Conservation (phyloP, 2,113 vertebrate species). For the Leiothrix lutea region DNA sequence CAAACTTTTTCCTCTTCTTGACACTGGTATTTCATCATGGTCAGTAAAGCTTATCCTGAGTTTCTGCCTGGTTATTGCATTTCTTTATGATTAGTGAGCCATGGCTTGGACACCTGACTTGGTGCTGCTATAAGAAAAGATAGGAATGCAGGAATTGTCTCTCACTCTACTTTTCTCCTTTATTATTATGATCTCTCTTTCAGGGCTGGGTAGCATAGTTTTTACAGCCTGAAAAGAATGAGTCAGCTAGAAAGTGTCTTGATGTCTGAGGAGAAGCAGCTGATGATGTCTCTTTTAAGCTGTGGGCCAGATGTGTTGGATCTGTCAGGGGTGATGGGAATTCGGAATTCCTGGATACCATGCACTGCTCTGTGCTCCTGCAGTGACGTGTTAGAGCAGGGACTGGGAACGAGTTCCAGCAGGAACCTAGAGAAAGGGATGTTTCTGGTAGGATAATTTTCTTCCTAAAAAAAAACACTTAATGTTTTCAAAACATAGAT, state of each 20-base stretch:
- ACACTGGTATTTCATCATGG: neutral
- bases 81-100: neutral
- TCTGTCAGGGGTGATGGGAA: accelerated
- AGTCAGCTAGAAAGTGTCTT: neutral
- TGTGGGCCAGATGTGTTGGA: neutral
- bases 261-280: neutral
- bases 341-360: neutral
- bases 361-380: neutral
- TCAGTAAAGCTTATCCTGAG: neutral
- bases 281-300: neutral
- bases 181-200: neutral
- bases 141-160: neutral
- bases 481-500: neutral
- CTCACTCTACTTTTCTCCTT: neutral
- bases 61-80: neutral
- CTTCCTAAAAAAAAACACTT: neutral
- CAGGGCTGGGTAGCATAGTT: neutral
- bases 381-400: neutral
- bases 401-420: neutral
- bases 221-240: neutral
- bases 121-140: neutral
- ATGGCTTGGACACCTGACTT: neutral
- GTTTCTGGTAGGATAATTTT: neutral
- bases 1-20: neutral
- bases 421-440: neutral